Conservation (phyloP, 37 sponge, comb jelly and placozoan genomes). For the Cliona cf. orientalis region DNA sequence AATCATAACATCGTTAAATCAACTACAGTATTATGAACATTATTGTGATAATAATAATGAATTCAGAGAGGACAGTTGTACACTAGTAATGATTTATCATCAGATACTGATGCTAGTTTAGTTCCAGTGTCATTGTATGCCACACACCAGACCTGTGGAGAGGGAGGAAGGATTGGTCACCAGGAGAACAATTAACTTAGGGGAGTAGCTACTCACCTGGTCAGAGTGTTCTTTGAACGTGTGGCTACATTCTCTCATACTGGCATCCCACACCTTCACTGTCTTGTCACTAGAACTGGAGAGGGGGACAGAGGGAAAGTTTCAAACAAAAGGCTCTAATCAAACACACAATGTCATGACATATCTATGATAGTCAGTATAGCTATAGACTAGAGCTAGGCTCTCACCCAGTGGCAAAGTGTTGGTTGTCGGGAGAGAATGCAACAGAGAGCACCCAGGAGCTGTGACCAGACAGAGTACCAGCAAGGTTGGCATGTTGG, state of each 20-base stretch:
- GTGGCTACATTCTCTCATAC: slow-evolving; percentile 84
- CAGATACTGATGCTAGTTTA: slow-evolving; percentile 93
- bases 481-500: slow-evolving; percentile 81
- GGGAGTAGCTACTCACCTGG: slow-evolving; percentile 66
- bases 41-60: too few species aligned
- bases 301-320: too few species aligned
- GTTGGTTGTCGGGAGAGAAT: slow-evolving; percentile 96
- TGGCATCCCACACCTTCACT: slow-evolving; percentile 95
- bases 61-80: slow-evolving; percentile 75
- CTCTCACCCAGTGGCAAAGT: slow-evolving; percentile 83
- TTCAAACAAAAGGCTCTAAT: too few species aligned
- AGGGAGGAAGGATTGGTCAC: not conserved
- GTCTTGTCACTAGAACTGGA: slow-evolving; percentile 96
- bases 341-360: not conserved
- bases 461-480: slow-evolving; percentile 92
- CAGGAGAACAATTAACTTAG: not conserved
- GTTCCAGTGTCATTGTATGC: slow-evolving; percentile 76
- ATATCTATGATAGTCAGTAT: too few species aligned
- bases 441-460: slow-evolving; percentile 96
- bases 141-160: slow-evolving; percentile 90
- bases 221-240: slow-evolving; percentile 92
- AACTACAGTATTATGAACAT: too few species aligned
- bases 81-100: slow-evolving; percentile 82
- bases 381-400: not conserved
- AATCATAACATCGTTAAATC: too few species aligned